Conservation (phyloP, 2,888 invertebrate species). For the Zootermopsis nevadensis region DNA sequence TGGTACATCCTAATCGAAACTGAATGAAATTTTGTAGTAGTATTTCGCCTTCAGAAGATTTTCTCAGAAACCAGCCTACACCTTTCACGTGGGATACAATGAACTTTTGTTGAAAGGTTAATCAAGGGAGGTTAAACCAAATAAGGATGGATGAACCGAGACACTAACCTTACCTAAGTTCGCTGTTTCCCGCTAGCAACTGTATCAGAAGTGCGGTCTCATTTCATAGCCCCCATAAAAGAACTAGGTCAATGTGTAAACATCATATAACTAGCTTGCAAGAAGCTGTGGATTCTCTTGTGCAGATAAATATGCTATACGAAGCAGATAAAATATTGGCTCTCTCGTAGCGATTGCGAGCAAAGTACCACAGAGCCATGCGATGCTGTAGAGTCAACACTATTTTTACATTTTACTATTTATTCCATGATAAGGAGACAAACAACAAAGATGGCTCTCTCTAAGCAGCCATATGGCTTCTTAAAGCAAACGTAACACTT, state of each 20-base stretch:
- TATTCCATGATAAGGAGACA: not conserved
- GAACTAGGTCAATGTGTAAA: slow-evolving; percentile 6
- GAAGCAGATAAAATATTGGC: slow-evolving; percentile 8
- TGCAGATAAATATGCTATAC: not conserved
- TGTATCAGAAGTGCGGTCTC: not conserved
- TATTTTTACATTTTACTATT: not conserved
- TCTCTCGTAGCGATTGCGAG: not conserved
- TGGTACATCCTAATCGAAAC: too few relatives aligned
- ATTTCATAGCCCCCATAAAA: not conserved
- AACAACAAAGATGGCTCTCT: not conserved
- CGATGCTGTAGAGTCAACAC: not conserved
- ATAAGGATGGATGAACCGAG: not conserved
- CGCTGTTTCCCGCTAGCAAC: not conserved
- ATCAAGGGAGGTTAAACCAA: not conserved
- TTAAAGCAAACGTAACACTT: not conserved
- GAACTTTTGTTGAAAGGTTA: not conserved
- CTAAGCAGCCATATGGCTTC: not conserved
- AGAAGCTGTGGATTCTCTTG: not conserved
- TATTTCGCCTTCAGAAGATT: too few relatives aligned
- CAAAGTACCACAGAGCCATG: not conserved
- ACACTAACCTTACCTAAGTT: not conserved
- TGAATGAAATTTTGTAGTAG: too few relatives aligned
- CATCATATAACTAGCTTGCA: not conserved
- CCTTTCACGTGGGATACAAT: not conserved
- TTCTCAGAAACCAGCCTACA: too few relatives aligned